Percentiles rank a stretch among this genome's conserved stretches.
These are phyloP conservation scores for Perca schrenkii DNA, from an alignment of 2,113 vertebrate genomes.

Conservation along the genomic window DNA sequence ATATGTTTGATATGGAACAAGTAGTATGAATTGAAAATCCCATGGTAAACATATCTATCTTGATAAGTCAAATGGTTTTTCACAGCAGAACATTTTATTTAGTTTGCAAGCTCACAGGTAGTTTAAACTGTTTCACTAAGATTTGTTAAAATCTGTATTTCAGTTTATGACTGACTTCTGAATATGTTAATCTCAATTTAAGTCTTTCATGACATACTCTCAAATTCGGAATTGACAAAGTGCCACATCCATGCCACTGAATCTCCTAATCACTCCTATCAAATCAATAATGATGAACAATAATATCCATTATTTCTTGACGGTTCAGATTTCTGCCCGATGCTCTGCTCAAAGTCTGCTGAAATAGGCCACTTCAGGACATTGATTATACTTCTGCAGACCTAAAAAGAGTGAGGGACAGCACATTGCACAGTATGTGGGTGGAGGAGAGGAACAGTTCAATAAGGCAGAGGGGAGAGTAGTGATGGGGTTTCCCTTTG, in stretches of 20 bases:
- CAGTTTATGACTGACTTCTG: not conserved
- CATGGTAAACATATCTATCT: not conserved
- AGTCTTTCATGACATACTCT: not conserved
- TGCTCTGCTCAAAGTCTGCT: conserved; percentile 43
- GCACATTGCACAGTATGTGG: conserved; percentile 59
- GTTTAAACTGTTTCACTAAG: not conserved
- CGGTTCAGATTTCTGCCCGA: conserved; percentile 18
- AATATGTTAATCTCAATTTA: not conserved
- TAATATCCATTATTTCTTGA: not conserved
- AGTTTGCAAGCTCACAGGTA: too few relatives aligned
- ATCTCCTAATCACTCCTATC: conserved; percentile 1
- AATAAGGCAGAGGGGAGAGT: conserved; percentile 32
- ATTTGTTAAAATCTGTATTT: not conserved
- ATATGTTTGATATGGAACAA: too few relatives aligned
- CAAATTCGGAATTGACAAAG: not conserved
- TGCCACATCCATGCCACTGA: not conserved
- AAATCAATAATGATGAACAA: conserved; percentile 1
- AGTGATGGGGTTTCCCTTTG: conserved; percentile 65
- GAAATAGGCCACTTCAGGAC: conserved; percentile 55
- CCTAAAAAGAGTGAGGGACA: conserved; percentile 59
- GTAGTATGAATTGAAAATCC: too few relatives aligned
- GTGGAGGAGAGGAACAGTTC: conserved; percentile 63
- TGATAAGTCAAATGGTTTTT: too few relatives aligned
- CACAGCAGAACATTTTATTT: not conserved
- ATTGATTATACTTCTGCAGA: conserved; percentile 56